Evolutionary conservation across 2,888 invertebrate genomes (phyloP).

Genomic region (Leptopilina drosophilae): DNA sequence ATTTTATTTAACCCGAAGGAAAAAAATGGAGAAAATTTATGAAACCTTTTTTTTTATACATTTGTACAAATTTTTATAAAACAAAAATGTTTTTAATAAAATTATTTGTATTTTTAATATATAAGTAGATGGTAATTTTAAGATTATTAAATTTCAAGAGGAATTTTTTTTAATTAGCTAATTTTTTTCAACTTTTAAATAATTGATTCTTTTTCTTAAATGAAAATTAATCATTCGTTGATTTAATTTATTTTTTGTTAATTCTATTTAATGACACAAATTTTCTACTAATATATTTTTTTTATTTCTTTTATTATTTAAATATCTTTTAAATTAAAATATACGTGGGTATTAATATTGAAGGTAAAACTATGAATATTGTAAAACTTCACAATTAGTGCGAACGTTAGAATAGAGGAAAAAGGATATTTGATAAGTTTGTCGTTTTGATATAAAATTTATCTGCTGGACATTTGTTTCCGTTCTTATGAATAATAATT

Average conservation of each 20-base stretch:
- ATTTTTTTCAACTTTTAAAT: too few relatives aligned
- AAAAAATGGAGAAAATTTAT: too few relatives aligned
- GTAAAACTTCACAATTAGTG: conserved; percentile 41
- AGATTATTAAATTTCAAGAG: background rate
- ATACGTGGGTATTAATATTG: background rate
- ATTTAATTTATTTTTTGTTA: too few relatives aligned
- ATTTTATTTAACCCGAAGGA: background rate
- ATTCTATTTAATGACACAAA: too few relatives aligned
- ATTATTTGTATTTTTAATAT: conserved; percentile 3
- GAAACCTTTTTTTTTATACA: conserved; percentile 19
- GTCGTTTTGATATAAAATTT: conserved; percentile 41
- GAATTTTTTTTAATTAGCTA: too few relatives aligned
- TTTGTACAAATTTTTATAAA: conserved; percentile 53
- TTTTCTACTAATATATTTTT: too few relatives aligned
- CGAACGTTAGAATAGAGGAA: conserved; percentile 60
- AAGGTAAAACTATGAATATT: background rate
- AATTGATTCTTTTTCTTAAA: background rate
- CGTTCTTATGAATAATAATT: background rate
- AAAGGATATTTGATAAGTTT: conserved; percentile 67
- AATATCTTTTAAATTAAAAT: background rate
- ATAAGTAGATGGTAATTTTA: background rate
- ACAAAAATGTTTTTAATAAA: conserved; percentile 42
- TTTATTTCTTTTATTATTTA: background rate
- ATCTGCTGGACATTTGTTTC: background rate
- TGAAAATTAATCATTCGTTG: too few relatives aligned